phyloP scores from a whole-genome alignment of 2,797 vertebrate species.

The Gymnothorax reevesii region DNA sequence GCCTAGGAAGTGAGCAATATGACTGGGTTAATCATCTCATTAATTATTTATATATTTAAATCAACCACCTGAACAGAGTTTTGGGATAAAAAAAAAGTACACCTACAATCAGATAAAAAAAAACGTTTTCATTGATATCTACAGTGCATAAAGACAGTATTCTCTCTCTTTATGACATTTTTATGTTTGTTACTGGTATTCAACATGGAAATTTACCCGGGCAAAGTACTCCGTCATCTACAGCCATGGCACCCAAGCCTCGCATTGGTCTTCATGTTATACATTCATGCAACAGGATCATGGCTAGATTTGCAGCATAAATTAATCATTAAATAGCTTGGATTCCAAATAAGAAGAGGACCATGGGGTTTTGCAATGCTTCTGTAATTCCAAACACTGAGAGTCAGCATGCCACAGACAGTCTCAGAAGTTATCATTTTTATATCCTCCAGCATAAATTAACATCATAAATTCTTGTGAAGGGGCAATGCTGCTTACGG shows the following conservation, averaged over 20 bases:
- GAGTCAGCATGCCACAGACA: neutral
- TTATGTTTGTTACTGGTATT: neutral
- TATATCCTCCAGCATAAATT: neutral
- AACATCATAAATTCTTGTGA: neutral
- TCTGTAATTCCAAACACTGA: too few species aligned
- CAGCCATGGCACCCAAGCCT: neutral
- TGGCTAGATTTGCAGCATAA: neutral
- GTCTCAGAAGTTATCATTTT: neutral
- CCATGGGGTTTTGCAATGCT: neutral
- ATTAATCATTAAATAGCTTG: neutral
- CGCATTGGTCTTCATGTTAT: neutral
- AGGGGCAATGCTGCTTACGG: neutral
- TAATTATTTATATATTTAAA: constrained; percentile 67
- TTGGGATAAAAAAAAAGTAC: constrained; percentile 60
- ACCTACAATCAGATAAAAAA: neutral
- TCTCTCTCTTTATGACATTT: neutral
- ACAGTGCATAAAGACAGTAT: neutral
- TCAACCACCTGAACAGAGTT: constrained; percentile 57
- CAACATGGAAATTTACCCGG: too few species aligned
- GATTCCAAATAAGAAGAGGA: neutral
- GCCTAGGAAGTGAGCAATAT: constrained; percentile 55
- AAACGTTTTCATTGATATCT: neutral
- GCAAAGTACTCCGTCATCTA: neutral
- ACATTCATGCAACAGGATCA: neutral
- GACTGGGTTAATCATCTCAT: constrained; percentile 72